Percentiles rank a stretch among this genome's conserved stretches.
Conservation (phyloP, 2,888 invertebrate species). For the Drosophila tanythrix region DNA sequence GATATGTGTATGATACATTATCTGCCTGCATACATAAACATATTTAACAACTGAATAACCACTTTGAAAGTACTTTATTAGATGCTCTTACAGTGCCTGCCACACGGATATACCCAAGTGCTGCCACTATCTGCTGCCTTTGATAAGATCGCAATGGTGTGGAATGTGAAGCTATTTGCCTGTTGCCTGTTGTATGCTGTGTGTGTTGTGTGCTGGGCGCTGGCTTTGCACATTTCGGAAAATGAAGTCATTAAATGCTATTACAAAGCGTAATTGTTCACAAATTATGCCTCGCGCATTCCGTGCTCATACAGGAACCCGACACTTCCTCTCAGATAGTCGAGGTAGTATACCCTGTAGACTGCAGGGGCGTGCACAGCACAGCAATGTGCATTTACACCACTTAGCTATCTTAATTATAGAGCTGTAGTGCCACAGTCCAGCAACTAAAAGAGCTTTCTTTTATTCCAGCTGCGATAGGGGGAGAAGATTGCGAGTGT, state of each 20-base stretch:
- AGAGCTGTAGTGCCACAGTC: conserved; percentile 49
- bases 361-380: conserved; percentile 20
- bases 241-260: conserved; percentile 80
- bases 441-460: conserved; percentile 11
- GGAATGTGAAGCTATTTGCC: conserved; percentile 38
- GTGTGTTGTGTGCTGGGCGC: not conserved
- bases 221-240: conserved; percentile 51
- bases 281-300: conserved; percentile 69
- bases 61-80: conserved; percentile 8
- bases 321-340: conserved; percentile 48
- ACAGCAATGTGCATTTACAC: conserved; percentile 68
- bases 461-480: conserved; percentile 5
- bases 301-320: conserved; percentile 36
- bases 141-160: conserved; percentile 60
- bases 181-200: not conserved
- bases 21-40: not conserved
- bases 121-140: conserved; percentile 15
- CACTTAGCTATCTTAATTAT: conserved; percentile 75
- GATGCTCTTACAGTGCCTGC: conserved; percentile 1
- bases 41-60: not conserved
- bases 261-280: conserved; percentile 81
- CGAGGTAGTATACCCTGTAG: conserved; percentile 27
- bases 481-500: conserved; percentile 11
- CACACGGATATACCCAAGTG: conserved; percentile 9
- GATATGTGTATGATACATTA: not conserved